These are phyloP conservation scores for Apis cerana DNA, from an alignment of 1,140 invertebrate species.

Conservation along the genomic window DNA sequence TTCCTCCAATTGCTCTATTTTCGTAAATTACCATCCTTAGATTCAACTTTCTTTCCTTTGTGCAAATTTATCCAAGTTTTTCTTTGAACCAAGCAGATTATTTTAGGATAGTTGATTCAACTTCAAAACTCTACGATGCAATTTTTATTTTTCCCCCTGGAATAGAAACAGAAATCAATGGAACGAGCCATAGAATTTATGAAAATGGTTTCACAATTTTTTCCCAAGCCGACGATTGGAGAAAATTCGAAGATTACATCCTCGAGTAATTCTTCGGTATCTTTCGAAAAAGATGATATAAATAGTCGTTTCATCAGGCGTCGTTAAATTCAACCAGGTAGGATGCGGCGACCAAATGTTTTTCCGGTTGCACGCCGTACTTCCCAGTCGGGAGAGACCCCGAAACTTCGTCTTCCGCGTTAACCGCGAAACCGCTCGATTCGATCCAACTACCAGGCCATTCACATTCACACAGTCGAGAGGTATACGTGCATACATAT, in stretches of 20 bases:
- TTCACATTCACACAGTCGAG: neutral
- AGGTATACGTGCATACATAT: no score
- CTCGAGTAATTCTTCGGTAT: neutral
- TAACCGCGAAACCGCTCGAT: conserved; percentile 41
- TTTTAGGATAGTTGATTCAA: no score
- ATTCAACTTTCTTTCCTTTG: no score
- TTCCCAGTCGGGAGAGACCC: neutral
- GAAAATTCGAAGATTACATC: neutral
- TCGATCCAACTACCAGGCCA: conserved; percentile 22
- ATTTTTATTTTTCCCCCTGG: no score
- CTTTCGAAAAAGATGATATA: neutral
- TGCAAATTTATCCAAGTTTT: no score
- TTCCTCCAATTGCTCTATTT: no score
- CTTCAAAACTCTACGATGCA: no score
- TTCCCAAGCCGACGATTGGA: neutral
- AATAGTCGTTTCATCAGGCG: neutral
- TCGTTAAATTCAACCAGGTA: conserved; percentile 3
- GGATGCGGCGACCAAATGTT: conserved; percentile 17
- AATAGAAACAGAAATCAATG: neutral
- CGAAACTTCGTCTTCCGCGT: conserved; percentile 38
- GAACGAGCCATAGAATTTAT: neutral
- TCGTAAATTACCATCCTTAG: no score
- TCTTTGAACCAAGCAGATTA: no score
- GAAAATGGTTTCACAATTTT: neutral
- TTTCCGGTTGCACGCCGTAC: conserved; percentile 28